Evolutionary conservation across 2,113 vertebrate genomes (phyloP), one percentile per base, ranked within the genome.

Genomic region (Chaetodon auriga): DNA sequence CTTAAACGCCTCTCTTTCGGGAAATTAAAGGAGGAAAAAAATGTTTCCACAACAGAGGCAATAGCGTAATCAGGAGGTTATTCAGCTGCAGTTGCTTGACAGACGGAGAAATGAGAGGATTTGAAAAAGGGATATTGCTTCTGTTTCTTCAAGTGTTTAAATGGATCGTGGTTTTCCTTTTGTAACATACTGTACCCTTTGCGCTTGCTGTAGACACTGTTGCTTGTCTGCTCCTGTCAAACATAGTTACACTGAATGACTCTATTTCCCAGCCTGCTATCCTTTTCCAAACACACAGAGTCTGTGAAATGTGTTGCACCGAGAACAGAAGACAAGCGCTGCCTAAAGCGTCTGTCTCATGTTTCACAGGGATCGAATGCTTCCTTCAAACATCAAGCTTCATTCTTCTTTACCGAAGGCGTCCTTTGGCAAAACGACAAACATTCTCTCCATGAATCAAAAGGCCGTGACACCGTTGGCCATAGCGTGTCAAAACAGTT

Each of bases 281-380:
- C 43, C 43, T 14, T 69, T 64, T 83, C 83, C 65, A 81, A 80
- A 82, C 49, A 65, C 3, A 3, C 30, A 30, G 30, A 64, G 55
- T 5, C 14, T 69, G 65, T 78, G 82, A 78, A 74, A 76, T 49
- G 61, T 49, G 51, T 53, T 68, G 68, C 41, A 60, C 23, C 6
- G 65, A 65, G 25, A 85, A 81, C 78, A 76, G 64, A 75, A 81
- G 70, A 80, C 63, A 38, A 83, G 79, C 1, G 66, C 65, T 10
- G 88, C 88, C 88, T 54, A 1, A 43, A 90, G 88, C 81, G 7
- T 18, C 55, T 55, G 78, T 73, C 45, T 84, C 72, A 62, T 87
- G 75, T 90, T 85, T 63, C 21, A 41, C 5, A 5, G 58, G 58
- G 48, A 75, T 51, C 1, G 21, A 64, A 61, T 0, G 53, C 70